Evolutionary conservation across 2,888 invertebrate genomes (phyloP).

Genomic region (Myathropa florea): DNA sequence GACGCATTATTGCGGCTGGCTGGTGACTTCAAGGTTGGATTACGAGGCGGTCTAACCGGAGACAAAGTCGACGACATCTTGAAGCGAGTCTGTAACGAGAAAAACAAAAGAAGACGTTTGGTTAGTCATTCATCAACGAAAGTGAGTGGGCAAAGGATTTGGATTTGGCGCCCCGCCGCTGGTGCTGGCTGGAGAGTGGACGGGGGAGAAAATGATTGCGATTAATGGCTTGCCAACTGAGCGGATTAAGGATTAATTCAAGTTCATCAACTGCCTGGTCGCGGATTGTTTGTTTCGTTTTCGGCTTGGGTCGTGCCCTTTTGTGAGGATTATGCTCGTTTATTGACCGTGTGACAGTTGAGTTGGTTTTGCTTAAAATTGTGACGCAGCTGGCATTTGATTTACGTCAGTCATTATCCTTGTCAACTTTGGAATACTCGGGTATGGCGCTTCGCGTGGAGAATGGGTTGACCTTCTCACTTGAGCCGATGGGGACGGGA

Average conservation of each 20-base stretch:
- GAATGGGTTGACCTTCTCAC: no score
- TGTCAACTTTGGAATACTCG: no score
- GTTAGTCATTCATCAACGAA: background rate
- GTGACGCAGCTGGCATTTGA: background rate
- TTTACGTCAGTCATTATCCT: background rate
- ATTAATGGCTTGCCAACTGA: constrained; percentile 72
- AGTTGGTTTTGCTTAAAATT: background rate
- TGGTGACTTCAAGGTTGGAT: constrained; percentile 17
- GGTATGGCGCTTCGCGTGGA: no score
- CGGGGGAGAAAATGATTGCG: constrained; percentile 64
- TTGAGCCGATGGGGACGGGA: no score
- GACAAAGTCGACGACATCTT: constrained; percentile 47
- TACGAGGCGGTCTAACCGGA: constrained; percentile 40
- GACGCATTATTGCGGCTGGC: constrained; percentile 52
- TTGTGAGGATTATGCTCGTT: background rate
- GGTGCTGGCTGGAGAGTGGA: background rate
- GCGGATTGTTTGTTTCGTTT: constrained; percentile 2
- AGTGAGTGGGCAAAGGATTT: background rate
- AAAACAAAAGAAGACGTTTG: constrained; percentile 5
- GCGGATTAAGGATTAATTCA: constrained; percentile 20
- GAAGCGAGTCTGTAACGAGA: constrained; percentile 43
- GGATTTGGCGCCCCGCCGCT: background rate
- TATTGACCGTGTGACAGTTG: background rate
- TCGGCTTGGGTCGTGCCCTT: background rate
- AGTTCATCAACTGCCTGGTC: background rate